phyloP scores from a whole-genome alignment of 2,888 invertebrate species.

The Camponotus fellah region DNA sequence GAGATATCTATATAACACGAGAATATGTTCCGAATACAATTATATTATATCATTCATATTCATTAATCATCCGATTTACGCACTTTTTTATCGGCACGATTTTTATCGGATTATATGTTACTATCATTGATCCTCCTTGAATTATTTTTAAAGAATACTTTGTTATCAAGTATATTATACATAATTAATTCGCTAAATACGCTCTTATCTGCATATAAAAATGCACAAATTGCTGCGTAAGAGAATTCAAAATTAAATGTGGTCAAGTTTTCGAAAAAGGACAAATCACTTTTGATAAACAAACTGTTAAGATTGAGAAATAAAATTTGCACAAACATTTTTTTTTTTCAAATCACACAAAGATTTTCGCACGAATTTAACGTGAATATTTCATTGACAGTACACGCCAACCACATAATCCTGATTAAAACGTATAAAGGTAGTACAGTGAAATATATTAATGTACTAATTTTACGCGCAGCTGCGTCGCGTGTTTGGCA shows the following conservation, averaged over 20 bases:
- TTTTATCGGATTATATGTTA: too few relatives aligned
- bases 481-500: slow-evolving; percentile 52
- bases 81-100: background rate
- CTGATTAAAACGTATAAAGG: slow-evolving; percentile 52
- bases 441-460: slow-evolving; percentile 49
- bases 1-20: background rate
- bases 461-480: slow-evolving; percentile 54
- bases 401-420: slow-evolving; percentile 28
- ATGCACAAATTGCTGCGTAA: background rate
- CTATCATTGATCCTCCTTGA: background rate
- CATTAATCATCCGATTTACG: background rate
- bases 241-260: background rate
- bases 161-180: background rate
- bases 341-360: slow-evolving; percentile 4
- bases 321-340: background rate
- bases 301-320: background rate
- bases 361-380: slow-evolving; percentile 37
- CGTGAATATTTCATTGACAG: slow-evolving; percentile 30
- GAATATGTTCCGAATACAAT: slow-evolving; percentile 1
- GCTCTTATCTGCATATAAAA: background rate
- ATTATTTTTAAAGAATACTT: slow-evolving; percentile 1
- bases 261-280: slow-evolving; percentile 14
- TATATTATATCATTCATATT: too few relatives aligned
- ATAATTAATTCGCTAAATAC: background rate
- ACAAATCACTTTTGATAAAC: slow-evolving; percentile 15